These are phyloP conservation scores for Tokudaia tokunoshimensis DNA, from an alignment of 2,797 vertebrate genomes.

Conservation along the genomic window DNA sequence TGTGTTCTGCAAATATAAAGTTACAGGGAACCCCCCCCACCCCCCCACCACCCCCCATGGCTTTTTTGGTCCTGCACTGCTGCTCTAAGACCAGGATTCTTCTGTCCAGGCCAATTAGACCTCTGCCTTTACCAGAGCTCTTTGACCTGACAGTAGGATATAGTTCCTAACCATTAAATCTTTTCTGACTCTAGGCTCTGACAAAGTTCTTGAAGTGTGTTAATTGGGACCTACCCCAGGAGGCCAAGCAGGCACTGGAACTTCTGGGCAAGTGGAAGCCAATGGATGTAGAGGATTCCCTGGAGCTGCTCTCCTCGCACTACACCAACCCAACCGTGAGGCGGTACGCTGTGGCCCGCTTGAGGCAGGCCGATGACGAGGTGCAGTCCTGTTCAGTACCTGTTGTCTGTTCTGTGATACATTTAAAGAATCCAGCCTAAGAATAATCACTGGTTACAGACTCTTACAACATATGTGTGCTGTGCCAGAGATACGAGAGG, in stretches of 20 bases:
- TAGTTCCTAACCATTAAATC: slow-evolving; percentile 38
- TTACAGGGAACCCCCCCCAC: neutral
- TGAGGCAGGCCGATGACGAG: slow-evolving; percentile 98
- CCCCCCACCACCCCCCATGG: too few relatives aligned
- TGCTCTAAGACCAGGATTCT: neutral
- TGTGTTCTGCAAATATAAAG: neutral
- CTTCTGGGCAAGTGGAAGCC: slow-evolving; percentile 98
- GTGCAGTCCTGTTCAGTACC: slow-evolving; percentile 84
- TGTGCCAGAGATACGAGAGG: neutral
- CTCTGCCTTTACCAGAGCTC: neutral
- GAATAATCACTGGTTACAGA: neutral
- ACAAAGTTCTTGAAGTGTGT: slow-evolving; percentile 99
- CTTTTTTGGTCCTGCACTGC: neutral
- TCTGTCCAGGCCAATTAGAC: neutral
- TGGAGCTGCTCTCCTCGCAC: slow-evolving; percentile 97
- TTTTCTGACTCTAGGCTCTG: slow-evolving; percentile 91
- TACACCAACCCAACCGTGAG: slow-evolving; percentile 97
- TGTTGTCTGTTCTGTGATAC: neutral
- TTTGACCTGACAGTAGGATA: neutral
- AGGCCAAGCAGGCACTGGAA: slow-evolving; percentile 98
- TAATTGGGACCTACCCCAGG: slow-evolving; percentile 98
- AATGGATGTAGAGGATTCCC: slow-evolving; percentile 98
- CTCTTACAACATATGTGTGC: neutral
- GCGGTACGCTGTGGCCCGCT: slow-evolving; percentile 96
- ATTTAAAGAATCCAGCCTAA: neutral